Conservation (phyloP, 2,888 invertebrate genomes). For the Actias luna region DNA sequence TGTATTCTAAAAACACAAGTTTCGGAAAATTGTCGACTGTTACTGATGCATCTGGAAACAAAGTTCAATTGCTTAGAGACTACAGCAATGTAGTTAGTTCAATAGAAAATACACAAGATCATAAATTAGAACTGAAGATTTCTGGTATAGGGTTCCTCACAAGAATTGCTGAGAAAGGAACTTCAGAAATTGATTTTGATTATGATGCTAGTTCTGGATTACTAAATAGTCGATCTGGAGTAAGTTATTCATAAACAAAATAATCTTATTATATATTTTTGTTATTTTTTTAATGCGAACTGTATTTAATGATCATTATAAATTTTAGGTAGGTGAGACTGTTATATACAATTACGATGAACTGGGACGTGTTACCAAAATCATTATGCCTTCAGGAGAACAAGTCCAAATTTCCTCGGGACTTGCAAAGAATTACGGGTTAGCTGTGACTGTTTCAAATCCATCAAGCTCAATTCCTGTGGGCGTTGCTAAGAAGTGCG, state of each 20-base stretch:
- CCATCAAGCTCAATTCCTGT: constrained; percentile 78
- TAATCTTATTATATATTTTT: not conserved
- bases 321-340: constrained; percentile 88
- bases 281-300: not conserved
- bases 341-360: constrained; percentile 96
- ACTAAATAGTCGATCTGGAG: constrained; percentile 91
- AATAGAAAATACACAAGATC: constrained; percentile 96
- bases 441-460: constrained; percentile 87
- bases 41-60: constrained; percentile 95
- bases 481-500: constrained; percentile 79
- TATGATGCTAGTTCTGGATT: constrained; percentile 95
- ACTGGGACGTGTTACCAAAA: constrained; percentile 92
- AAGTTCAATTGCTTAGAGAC: constrained; percentile 94
- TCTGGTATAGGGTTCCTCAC: constrained; percentile 96
- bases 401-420: constrained; percentile 90
- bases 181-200: constrained; percentile 93
- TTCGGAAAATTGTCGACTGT: constrained; percentile 97
- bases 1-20: constrained; percentile 98
- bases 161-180: constrained; percentile 93
- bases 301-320: not conserved
- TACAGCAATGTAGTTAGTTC: constrained; percentile 96
- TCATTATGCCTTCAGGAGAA: constrained; percentile 95
- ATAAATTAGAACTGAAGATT: constrained; percentile 95
- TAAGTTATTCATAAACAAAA: constrained; percentile 56
- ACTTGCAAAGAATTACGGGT: constrained; percentile 88